Base-by-base conservation (phyloP, 2,113 vertebrate species). In the Axis porcinus region DNA sequence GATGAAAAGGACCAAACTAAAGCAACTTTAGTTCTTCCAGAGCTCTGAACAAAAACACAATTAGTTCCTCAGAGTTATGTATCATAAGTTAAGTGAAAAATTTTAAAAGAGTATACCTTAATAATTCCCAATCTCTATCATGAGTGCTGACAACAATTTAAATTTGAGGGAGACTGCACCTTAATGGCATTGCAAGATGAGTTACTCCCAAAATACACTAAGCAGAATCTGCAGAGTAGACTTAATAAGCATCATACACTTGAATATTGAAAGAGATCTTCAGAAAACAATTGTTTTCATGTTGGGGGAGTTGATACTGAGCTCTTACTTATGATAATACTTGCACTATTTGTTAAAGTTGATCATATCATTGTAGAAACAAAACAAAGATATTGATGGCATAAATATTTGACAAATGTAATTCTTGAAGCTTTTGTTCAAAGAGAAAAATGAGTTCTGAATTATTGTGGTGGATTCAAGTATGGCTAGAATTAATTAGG, bases 61-160 rank as follows among this genome's bases (percentile, higher is more conserved):
- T 86, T 94, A 95, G 81, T 76, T 92, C 28, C 36, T 95, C 43
- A 45, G 12, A 86, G 19, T 60, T 89, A 70, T 76, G 45, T 21
- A 33, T 64, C 12, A 33, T 57, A n/a, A 3, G 2, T 74, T 87
- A 60, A 60, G 74, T 50, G 47, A 25, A 81, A 96, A 92, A 88
- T 40, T 84, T 86, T 55, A 67, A 84, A 50, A 81, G 23, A 45
- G 3, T 60, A 13, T 64, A 76, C 17, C 60, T 62, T 58, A 96
- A 27, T 79, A 93, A 85, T 91, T 96, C 45, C 95, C 95, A n/a
- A 12, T 92, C 8, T 92, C 74, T 86, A 90, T 89, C 67, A 94
- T 8, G 13, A 76, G 5, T 60, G 82, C 43, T 58, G 3, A 43
- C 8, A 64, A 21, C 19, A 94, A 94, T 50, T 96, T 92, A 90